Conservation (phyloP, 2,113 vertebrate species). For the Microcebus tavaratra region DNA sequence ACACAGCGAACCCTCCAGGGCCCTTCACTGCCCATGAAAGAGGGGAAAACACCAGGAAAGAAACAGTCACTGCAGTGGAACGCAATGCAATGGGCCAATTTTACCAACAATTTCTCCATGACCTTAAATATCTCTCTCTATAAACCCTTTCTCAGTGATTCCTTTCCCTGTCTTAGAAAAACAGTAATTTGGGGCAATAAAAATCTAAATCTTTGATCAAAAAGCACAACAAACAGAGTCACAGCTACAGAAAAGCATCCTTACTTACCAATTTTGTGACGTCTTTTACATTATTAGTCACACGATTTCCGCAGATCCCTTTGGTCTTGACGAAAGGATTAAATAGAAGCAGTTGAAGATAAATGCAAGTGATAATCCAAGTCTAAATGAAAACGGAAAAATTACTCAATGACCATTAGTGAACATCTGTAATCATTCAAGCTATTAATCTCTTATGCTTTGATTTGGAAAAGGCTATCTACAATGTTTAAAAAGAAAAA, state of each 20-base stretch:
- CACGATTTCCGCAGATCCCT: constrained; percentile 86
- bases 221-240: not conserved
- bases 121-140: not conserved
- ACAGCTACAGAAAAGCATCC: not conserved
- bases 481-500: not conserved
- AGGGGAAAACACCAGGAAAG: not conserved
- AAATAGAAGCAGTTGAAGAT: constrained; percentile 89
- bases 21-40: not conserved
- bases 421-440: not conserved
- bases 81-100: too few relatives aligned
- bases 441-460: not conserved
- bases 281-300: constrained; percentile 90
- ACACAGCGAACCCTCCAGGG: not conserved
- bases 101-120: not conserved
- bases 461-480: not conserved
- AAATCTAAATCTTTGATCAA: not conserved
- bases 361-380: constrained; percentile 92
- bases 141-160: not conserved
- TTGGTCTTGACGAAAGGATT: constrained; percentile 86
- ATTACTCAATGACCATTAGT: constrained; percentile 52
- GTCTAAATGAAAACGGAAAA: constrained; percentile 83
- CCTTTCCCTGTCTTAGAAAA: not conserved
- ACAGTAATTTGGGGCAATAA: not conserved
- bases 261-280: constrained; percentile 87
- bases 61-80: not conserved